Conservation (phyloP, 2,113 vertebrate genomes). For the Bujurquina vittata region DNA sequence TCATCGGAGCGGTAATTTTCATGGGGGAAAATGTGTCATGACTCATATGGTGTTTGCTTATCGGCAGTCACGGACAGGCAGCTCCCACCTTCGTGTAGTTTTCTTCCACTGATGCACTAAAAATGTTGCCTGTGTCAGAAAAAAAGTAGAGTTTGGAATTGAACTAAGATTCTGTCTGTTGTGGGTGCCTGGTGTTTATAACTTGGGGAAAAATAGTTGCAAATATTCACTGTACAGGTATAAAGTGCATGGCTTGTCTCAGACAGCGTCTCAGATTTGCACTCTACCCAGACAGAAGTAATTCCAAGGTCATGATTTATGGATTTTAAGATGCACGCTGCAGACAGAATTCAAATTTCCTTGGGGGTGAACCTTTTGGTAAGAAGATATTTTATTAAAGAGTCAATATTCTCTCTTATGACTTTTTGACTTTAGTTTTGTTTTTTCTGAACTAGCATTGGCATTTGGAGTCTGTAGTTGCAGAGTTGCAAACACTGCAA, state of each 20-base stretch:
- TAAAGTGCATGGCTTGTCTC: neutral
- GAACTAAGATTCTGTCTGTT: neutral
- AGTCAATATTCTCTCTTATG: slow-evolving; percentile 41
- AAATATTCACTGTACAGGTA: neutral
- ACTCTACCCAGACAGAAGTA: neutral
- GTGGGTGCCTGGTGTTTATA: neutral
- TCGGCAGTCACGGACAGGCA: slow-evolving; percentile 26
- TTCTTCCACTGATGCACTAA: neutral
- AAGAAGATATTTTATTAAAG: slow-evolving; percentile 55
- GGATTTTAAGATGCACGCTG: slow-evolving; percentile 31
- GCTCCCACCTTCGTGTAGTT: slow-evolving; percentile 3
- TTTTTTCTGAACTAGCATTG: neutral
- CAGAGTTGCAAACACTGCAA: neutral
- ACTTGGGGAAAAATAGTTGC: neutral
- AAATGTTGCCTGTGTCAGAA: neutral
- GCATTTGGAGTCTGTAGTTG: slow-evolving; percentile 18
- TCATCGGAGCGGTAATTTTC: slow-evolving; percentile 29
- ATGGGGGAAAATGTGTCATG: slow-evolving; percentile 15
- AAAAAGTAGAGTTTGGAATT: neutral
- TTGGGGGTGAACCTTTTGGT: slow-evolving; percentile 27
- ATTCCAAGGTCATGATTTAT: slow-evolving; percentile 45
- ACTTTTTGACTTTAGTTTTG: slow-evolving; percentile 19
- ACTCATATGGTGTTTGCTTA: slow-evolving; percentile 6
- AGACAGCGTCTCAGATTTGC: slow-evolving; percentile 4
- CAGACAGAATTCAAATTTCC: slow-evolving; percentile 27